Evolutionary conservation across 1,140 invertebrate genomes (phyloP).

Genomic region (Dolichoris vasculosae): DNA sequence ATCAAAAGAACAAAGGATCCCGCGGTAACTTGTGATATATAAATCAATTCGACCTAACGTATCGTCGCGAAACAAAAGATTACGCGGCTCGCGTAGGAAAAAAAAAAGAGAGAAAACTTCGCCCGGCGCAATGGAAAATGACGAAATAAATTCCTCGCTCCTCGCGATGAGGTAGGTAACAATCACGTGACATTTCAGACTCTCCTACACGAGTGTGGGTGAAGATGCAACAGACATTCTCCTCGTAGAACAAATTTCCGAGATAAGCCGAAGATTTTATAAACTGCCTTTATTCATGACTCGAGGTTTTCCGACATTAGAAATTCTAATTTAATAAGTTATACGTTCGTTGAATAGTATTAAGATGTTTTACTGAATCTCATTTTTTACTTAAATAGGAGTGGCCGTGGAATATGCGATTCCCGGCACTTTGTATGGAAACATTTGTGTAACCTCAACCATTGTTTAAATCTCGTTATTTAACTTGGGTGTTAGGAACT

Average conservation of each 20-base stretch:
- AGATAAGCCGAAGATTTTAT: background rate
- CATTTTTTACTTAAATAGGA: background rate
- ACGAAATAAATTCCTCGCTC: background rate
- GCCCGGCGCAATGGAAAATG: background rate
- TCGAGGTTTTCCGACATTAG: background rate
- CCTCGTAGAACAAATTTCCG: background rate
- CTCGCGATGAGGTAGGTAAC: background rate
- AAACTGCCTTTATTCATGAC: background rate
- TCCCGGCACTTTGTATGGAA: background rate
- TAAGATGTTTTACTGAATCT: background rate
- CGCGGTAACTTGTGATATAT: background rate
- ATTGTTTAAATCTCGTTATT: background rate
- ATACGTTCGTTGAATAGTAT: background rate
- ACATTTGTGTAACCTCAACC: background rate
- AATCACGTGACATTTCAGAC: conserved; percentile 6
- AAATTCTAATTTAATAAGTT: conserved; percentile 16
- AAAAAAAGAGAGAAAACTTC: background rate
- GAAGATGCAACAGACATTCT: conserved; percentile 1
- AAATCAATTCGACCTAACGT: background rate
- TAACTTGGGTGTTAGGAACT: background rate
- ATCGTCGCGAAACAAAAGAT: background rate
- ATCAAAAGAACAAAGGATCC: background rate
- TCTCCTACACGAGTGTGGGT: background rate
- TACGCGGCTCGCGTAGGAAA: background rate
- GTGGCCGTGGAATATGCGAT: background rate